Base-by-base conservation (phyloP, 2,888 invertebrate species). In the Podabrus alpinus region DNA sequence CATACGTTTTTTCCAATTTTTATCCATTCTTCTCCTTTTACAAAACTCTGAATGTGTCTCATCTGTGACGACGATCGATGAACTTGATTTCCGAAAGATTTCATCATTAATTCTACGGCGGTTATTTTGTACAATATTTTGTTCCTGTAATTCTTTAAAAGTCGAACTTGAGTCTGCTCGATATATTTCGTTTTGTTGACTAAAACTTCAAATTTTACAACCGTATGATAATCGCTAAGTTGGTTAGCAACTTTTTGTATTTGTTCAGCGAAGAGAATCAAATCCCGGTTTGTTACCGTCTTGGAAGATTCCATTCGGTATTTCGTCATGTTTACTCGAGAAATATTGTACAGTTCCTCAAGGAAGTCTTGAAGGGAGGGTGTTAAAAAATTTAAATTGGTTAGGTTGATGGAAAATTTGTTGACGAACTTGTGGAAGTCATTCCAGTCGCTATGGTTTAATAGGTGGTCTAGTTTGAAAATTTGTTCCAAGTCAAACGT, bases 41-140 rank as follows among this genome's bases (percentile, higher is more conserved):
- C 90, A 86, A 92, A 94, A 84, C 91, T 92, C 85, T 95, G 94
- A 66, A 94, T 92, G n/a, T 92, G 93, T 82, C 92, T 92, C 79
- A 95, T 90, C 83, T 94, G 94, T 73, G 91, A 91, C 7, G 94
- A 87, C 0, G 94, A 93, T 80, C 93, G 93, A 85, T 94, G 94
- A 5, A 92, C 88, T 87, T 93, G 93, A 76, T 91, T 90, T 78
- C 92, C 91, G 82, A 94, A 91, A 0, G 95, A 94, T 81, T 90
- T 89, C 79, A 94, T 85, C 81, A 94, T 92, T 9, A 95, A 88
- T 82, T 95, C 95, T 67, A 95, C 84, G 29, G 93, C 92, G 0
- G 95, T 94, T 80, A 95, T 86, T 84, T 93, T 93, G 86, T 93
- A 95, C 5, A 95, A 90, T 73, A 95, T 89, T 77, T 92, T 92